phyloP scores from a whole-genome alignment of 2,888 invertebrate species.

The Hypselothyrea guttata region DNA sequence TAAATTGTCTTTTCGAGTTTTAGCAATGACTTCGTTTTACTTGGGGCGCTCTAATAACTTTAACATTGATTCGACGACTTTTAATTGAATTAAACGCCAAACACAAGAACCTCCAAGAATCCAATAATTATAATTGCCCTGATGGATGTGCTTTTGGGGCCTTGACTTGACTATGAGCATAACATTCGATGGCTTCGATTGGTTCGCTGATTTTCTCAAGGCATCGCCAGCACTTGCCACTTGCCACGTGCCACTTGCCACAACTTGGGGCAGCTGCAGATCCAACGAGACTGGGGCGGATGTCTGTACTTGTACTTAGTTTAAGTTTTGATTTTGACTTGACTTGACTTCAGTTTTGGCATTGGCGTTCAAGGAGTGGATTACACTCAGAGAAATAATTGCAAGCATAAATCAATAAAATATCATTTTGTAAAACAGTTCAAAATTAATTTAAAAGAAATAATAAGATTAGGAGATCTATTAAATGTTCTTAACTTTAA shows the following conservation, averaged over 20 bases:
- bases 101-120: conserved; percentile 19
- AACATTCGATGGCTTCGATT: conserved; percentile 47
- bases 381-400: too few species aligned
- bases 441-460: too few species aligned
- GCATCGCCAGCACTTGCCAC: conserved; percentile 22
- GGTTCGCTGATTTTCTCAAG: conserved; percentile 53
- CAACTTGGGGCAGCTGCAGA: conserved; percentile 46
- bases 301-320: conserved; percentile 18
- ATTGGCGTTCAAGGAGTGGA: conserved; percentile 46
- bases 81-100: conserved; percentile 48
- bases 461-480: too few species aligned
- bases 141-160: conserved; percentile 26
- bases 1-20: conserved; percentile 53
- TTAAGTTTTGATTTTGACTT: conserved; percentile 22
- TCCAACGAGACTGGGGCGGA: conserved; percentile 32
- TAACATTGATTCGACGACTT: conserved; percentile 72
- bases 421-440: too few species aligned
- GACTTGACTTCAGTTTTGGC: conserved; percentile 43
- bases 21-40: conserved; percentile 72
- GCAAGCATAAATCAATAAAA: too few species aligned
- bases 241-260: conserved; percentile 38
- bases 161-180: conserved; percentile 48
- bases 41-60: conserved; percentile 76
- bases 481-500: too few species aligned
- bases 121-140: conserved; percentile 33